Base-by-base conservation (phyloP, 2,888 invertebrate genomes). In the Liopterus haemorrhoidalis region DNA sequence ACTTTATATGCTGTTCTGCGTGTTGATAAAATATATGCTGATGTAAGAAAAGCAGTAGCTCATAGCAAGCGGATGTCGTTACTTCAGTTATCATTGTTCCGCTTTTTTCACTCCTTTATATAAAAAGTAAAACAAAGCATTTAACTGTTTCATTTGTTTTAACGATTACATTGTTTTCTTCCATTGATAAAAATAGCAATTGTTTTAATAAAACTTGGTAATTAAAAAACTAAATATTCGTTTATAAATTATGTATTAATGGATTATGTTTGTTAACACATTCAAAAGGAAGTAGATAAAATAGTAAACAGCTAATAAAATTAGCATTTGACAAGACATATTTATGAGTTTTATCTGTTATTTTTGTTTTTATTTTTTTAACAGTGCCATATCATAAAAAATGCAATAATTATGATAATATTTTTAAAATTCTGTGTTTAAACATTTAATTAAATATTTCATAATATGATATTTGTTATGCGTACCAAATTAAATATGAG, bases 61-160 rank as follows among this genome's bases (percentile, higher is more conserved):
- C n/a, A n/a, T n/a, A n/a, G n/a, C n/a, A n/a, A n/a, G n/a, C n/a
- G 44, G 44, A 44, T 44, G 44, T 38, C 44, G 38, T 44, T 38
- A 37, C 22, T 44, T 18, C 31, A 32, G 5, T 21, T 38, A 38
- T 18, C 24, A 44, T 44, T 44, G 44, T 22, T 22, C 22, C 22
- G 9, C 22, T 6, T 22, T 6, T 6, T 6, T 22, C 9, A 9
- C 9, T 6, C 22, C 22, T 22, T 14, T 15, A 18, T 6, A 16
- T 15, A 42, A 42, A 42, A 42, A 42, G 11, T 30, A 30, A 32
- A 44, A 44, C 44, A 44, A 44, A 37, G 30, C 27, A 43, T n/a
- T n/a, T 44, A 44, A 44, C 44, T 44, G 44, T 44, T 32, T 44
- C 44, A 36, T 44, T 44, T 44, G 44, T 44, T 44, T 44, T 37